Conservation (phyloP, 2,113 vertebrate species). For the Gadus macrocephalus region DNA sequence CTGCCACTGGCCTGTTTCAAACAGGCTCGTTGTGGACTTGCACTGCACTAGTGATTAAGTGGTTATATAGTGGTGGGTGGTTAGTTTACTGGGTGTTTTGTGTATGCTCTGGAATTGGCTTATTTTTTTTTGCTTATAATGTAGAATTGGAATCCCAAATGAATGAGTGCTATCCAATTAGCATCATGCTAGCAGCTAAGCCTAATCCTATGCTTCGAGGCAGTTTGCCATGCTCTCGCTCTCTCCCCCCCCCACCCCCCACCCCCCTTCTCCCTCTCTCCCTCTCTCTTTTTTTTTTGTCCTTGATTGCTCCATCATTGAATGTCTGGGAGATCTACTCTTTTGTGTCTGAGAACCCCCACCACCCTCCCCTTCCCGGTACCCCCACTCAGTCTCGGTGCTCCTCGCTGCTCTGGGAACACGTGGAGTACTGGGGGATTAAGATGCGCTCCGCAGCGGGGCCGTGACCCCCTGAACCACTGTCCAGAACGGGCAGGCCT, state of each 20-base stretch:
- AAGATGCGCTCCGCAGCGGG: no score
- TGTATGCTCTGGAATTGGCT: not conserved
- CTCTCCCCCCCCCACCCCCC: constrained; percentile 2
- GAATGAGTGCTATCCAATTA: not conserved
- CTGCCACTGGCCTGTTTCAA: no score
- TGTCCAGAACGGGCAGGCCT: no score
- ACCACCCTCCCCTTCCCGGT: no score
- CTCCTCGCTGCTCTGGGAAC: not conserved
- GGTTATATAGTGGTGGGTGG: not conserved
- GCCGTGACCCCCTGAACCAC: no score
- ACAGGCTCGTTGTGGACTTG: no score
- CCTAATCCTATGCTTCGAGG: not conserved
- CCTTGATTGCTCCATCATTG: not conserved
- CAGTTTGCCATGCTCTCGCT: not conserved
- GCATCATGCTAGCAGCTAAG: not conserved
- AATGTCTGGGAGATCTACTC: not conserved
- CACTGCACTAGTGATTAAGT: not conserved
- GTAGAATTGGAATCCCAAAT: not conserved
- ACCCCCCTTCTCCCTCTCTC: constrained; percentile 19
- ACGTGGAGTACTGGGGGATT: not conserved
- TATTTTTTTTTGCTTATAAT: not conserved
- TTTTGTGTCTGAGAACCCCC: no score
- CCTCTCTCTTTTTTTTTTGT: constrained; percentile 7
- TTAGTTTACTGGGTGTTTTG: not conserved
- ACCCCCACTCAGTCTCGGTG: no score